These are phyloP conservation scores for Chrysopilus asiliformis DNA, from an alignment of 2,888 invertebrate genomes.

Conservation along the genomic window DNA sequence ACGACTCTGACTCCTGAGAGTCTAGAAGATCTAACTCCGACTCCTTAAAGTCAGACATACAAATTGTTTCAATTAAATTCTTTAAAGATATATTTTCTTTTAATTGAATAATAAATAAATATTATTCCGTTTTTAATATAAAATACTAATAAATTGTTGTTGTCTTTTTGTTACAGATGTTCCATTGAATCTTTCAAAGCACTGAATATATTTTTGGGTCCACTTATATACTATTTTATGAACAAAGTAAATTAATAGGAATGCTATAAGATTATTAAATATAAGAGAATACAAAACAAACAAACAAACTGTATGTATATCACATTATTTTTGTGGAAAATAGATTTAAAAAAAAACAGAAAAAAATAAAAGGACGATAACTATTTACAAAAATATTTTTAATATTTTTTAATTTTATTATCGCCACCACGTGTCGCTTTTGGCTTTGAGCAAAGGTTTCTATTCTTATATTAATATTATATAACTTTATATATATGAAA, in stretches of 20 bases:
- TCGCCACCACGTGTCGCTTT: too few species aligned
- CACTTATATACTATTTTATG: slow-evolving; percentile 15
- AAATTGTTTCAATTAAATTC: background rate
- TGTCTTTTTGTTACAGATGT: slow-evolving; percentile 53
- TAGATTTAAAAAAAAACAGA: background rate
- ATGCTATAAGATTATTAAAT: slow-evolving; percentile 4
- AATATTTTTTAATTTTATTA: background rate
- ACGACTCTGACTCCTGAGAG: too few species aligned
- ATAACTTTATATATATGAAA: too few species aligned
- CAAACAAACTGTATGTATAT: too few species aligned
- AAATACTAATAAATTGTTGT: slow-evolving; percentile 2
- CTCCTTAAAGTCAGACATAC: too few species aligned
- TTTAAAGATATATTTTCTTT: background rate
- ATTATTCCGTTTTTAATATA: background rate
- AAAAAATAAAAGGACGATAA: background rate
- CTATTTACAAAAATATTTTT: background rate
- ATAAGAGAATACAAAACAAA: background rate
- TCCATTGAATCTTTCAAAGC: slow-evolving; percentile 81
- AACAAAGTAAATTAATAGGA: background rate
- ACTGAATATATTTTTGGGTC: slow-evolving; percentile 35
- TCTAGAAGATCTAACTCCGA: too few species aligned
- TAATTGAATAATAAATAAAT: too few species aligned
- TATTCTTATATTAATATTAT: too few species aligned
- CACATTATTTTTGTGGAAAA: background rate
- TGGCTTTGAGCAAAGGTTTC: too few species aligned